Evolutionary conservation across 2,113 vertebrate species (phyloP).

Genomic region (Merops nubicus): DNA sequence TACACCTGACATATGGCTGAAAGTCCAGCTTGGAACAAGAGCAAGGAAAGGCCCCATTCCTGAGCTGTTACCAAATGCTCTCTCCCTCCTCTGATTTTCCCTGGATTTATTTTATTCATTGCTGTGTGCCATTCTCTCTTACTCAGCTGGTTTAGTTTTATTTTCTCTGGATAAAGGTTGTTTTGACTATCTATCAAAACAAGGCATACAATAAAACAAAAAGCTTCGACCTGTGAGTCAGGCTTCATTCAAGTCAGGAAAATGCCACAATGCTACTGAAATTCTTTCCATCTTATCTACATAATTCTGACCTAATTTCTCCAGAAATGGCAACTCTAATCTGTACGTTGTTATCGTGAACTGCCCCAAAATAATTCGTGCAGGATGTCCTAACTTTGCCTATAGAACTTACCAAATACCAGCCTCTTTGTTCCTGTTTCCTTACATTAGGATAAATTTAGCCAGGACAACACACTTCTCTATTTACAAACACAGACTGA

Average conservation of each 20-base stretch:
- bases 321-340: slow-evolving; percentile 58
- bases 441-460: slow-evolving; percentile 51
- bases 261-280: slow-evolving; percentile 56
- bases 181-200: slow-evolving; percentile 54
- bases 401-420: slow-evolving; percentile 43
- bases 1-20: not conserved
- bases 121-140: not conserved
- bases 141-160: slow-evolving; percentile 35
- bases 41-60: not conserved
- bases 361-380: slow-evolving; percentile 3
- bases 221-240: slow-evolving; percentile 37
- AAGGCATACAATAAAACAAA: slow-evolving; percentile 60
- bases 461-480: not conserved
- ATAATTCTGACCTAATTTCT: slow-evolving; percentile 59
- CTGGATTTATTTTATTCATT: not conserved
- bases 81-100: not conserved
- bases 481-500: slow-evolving; percentile 48
- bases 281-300: slow-evolving; percentile 65
- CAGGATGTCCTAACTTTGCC: slow-evolving; percentile 34
- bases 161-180: slow-evolving; percentile 23
- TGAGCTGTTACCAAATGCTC: not conserved
- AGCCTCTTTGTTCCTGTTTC: slow-evolving; percentile 43
- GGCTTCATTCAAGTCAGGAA: slow-evolving; percentile 52
- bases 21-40: not conserved
- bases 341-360: slow-evolving; percentile 13